Percentiles rank a stretch among this genome's conserved stretches.
phyloP scores from a whole-genome alignment of 2,113 vertebrate genomes.

The Catagonus wagneri region DNA sequence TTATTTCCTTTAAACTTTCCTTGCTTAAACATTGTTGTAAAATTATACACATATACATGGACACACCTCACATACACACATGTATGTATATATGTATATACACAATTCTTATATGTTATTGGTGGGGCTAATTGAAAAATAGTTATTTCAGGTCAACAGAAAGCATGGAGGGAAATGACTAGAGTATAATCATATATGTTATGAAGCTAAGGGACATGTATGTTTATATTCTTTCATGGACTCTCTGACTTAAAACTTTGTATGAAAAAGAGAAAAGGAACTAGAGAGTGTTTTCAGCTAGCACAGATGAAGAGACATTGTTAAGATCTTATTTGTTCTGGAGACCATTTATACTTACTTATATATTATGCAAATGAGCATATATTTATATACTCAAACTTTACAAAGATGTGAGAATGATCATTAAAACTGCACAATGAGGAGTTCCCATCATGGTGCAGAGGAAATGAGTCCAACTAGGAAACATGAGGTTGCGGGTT shows the following conservation, averaged over 20 bases:
- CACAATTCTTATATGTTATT: background rate
- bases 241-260: background rate
- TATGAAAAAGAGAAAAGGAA: background rate
- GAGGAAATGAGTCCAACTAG: no score
- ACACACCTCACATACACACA: background rate
- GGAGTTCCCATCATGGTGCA: no score
- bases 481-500: no score
- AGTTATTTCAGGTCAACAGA: slow-evolving; percentile 17
- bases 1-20: background rate
- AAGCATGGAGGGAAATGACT: background rate
- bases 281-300: background rate
- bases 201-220: background rate
- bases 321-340: background rate
- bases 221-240: background rate
- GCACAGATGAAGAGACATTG: background rate
- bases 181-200: background rate
- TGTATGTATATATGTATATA: background rate
- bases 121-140: background rate
- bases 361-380: background rate
- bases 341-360: background rate
- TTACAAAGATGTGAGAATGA: background rate
- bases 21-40: background rate
- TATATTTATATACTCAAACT: background rate
- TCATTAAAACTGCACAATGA: background rate
- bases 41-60: background rate